Base-by-base conservation (phyloP, 2,888 invertebrate species). In the Drosophila kanekoi region DNA sequence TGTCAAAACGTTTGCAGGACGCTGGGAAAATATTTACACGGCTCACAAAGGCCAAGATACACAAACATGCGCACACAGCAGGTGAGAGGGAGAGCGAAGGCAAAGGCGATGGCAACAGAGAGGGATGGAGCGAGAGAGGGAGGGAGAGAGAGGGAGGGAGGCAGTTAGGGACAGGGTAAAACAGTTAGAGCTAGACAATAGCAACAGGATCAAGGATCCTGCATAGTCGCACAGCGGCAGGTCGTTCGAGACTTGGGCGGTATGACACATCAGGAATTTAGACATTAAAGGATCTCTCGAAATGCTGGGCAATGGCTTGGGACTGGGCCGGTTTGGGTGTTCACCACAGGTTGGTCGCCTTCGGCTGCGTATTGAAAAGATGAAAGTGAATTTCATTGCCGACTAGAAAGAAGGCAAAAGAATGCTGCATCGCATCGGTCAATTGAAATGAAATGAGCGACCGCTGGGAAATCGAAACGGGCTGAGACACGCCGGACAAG, bases 1-100 rank as follows among this genome's bases (percentile, higher is more conserved):
- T 90, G 91, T 90, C 91, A 90, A 90, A 86, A 90, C 83, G 89
- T 85, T 87, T 89, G 85, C 83, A 79, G 74, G 72, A 70, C 65
- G 73, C 72, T 86, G 86, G 87, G 89, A 89, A 88, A 89, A 89
- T 89, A 89, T 89, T 89, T 89, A 89, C 81, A 88, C 86, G 72
- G 61, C 64, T 44, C 57, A 68, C 76, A 77, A 76, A 47, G 60
- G 64, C 41, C 45, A 59, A 47, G 18, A 53, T 14, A 56, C 45
- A 45, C 52, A 44, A 4, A 40, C 13, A 53, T 14, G 52, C 45
- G 38, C 52, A 44, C 5, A 40, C 13, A 56, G 14, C 20, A 48
- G 51, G 53, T 14, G 44, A 56, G 51, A 23, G 23, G 9, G 38
- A 35, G 33, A 40, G 43, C 3, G 8, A 38, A 35, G n/a, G 32